Evolutionary conservation across 2,888 invertebrate genomes (phyloP).

Genomic region (Eilema griseolum): DNA sequence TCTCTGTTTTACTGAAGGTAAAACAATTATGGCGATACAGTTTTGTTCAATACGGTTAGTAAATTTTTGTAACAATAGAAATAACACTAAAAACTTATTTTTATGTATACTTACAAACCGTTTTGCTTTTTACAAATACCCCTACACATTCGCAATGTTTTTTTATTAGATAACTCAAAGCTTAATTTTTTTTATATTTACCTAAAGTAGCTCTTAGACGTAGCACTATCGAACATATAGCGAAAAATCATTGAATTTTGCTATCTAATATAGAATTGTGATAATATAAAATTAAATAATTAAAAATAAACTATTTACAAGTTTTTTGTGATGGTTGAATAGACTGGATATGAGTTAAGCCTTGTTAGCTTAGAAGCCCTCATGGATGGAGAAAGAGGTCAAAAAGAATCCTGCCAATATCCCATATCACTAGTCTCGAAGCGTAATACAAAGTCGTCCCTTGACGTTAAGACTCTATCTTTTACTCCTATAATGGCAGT

Average conservation of each 20-base stretch:
- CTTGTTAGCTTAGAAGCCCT: neutral
- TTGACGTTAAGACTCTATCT: neutral
- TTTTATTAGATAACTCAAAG: neutral
- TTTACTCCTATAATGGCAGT: neutral
- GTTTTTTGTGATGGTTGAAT: neutral
- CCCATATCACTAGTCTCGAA: neutral
- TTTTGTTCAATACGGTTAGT: no score
- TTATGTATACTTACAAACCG: neutral
- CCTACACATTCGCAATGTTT: no score
- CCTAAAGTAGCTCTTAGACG: neutral
- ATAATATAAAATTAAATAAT: neutral
- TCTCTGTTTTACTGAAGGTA: no score
- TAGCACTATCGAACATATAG: neutral
- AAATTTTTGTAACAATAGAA: no score
- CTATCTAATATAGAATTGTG: neutral
- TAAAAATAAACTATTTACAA: constrained; percentile 1
- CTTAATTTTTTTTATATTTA: neutral
- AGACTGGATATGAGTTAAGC: neutral
- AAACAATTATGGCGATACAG: no score
- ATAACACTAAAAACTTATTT: neutral
- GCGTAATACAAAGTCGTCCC: neutral
- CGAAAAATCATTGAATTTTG: no score
- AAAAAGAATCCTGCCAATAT: neutral
- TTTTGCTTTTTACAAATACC: no score
- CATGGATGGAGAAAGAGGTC: neutral